Conservation (phyloP, 2,113 vertebrate species). For the Gobio gobio region DNA sequence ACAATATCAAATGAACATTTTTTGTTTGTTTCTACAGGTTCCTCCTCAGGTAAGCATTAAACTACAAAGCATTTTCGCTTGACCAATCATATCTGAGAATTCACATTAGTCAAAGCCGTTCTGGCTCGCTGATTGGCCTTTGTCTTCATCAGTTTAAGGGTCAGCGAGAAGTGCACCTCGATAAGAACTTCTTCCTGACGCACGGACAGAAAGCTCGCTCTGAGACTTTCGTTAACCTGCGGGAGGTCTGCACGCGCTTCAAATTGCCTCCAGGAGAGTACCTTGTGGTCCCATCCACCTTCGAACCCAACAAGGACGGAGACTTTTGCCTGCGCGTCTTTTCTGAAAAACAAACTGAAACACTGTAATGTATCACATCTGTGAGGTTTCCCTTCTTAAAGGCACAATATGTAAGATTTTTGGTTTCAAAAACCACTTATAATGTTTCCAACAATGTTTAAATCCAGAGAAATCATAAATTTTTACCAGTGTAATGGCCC, state of each 20-base stretch:
- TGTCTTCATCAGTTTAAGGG: conserved; percentile 76
- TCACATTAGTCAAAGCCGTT: neutral
- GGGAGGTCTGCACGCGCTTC: conserved; percentile 89
- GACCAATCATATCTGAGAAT: neutral
- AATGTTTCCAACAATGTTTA: no score
- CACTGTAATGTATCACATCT: conserved; percentile 72
- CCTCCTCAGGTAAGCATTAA: conserved; percentile 72
- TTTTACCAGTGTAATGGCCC: no score
- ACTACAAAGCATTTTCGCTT: neutral
- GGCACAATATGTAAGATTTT: no score
- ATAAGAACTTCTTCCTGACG: conserved; percentile 90
- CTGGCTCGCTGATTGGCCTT: conserved; percentile 35
- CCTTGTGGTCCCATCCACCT: conserved; percentile 90
- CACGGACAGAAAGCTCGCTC: conserved; percentile 87
- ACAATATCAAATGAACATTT: neutral
- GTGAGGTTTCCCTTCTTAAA: neutral
- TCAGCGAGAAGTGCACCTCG: conserved; percentile 87
- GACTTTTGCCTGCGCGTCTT: conserved; percentile 94
- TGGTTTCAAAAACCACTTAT: no score
- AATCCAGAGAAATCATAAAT: no score
- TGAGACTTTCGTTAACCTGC: conserved; percentile 91
- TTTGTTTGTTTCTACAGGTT: conserved; percentile 61
- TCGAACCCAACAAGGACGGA: conserved; percentile 86
- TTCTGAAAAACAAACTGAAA: conserved; percentile 87
- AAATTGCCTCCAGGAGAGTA: conserved; percentile 89